phyloP scores from a whole-genome alignment of 23 tunicate species.

The Halocynthia roretzi region DNA sequence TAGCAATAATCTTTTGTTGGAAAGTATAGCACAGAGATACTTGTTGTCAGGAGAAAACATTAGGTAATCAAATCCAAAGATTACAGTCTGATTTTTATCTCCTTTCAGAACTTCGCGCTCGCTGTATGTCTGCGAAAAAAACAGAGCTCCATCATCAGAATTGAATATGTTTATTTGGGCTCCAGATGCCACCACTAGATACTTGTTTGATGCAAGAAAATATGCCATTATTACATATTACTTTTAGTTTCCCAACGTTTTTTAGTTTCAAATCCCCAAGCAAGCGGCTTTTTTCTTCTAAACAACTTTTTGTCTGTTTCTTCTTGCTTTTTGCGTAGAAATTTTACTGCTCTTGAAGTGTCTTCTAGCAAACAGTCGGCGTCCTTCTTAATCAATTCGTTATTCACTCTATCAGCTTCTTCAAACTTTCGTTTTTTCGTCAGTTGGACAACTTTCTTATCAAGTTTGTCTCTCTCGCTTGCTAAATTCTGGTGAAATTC shows the following conservation, averaged over 20 bases:
- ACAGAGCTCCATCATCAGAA: conserved; percentile 5
- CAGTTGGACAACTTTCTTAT: too few species aligned
- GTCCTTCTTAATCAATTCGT: conserved; percentile 20
- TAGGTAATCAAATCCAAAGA: conserved; percentile 28
- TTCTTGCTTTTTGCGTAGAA: conserved; percentile 28
- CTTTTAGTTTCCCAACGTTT: conserved; percentile 84
- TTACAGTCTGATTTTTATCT: conserved; percentile 11
- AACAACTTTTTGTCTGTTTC: conserved; percentile 54
- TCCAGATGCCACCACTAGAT: conserved; percentile 27
- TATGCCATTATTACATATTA: conserved; percentile 75
- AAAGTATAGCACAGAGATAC: conserved; percentile 50
- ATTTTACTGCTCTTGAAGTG: conserved; percentile 19
- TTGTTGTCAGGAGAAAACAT: conserved; percentile 32
- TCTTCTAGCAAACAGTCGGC: background rate
- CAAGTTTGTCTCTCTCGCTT: too few species aligned
- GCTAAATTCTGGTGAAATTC: too few species aligned
- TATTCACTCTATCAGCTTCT: conserved; percentile 19
- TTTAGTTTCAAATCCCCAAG: conserved; percentile 61
- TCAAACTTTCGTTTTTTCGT: conserved; percentile 31
- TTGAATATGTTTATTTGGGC: conserved; percentile 20
- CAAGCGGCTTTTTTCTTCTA: conserved; percentile 45
- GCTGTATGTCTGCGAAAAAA: conserved; percentile 3
- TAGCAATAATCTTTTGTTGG: conserved; percentile 49
- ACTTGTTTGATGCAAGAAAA: conserved; percentile 13
- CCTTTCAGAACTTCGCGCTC: conserved; percentile 14